Percentiles rank a stretch among this genome's conserved stretches.
These are phyloP conservation scores for Drosophila nr. perissopoda DNA, from an alignment of 2,888 invertebrate genomes.

Conservation along the genomic window DNA sequence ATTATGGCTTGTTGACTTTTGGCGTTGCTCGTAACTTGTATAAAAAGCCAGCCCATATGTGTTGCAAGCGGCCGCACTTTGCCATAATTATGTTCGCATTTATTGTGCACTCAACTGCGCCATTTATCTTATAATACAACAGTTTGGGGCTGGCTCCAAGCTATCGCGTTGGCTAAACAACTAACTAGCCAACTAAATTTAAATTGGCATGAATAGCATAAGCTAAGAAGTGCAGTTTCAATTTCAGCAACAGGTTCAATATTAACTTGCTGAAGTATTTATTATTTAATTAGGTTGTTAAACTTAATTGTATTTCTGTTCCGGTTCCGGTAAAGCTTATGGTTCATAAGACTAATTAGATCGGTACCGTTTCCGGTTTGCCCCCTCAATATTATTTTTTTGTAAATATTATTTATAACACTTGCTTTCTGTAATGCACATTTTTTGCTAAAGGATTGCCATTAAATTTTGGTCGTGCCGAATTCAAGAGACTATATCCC, in stretches of 20 bases:
- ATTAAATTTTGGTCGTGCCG: background rate
- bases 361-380: background rate
- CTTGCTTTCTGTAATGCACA: background rate
- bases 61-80: slow-evolving; percentile 17
- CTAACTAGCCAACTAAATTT: background rate
- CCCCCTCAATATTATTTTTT: background rate
- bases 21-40: background rate
- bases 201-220: background rate
- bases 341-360: background rate
- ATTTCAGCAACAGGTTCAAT: background rate
- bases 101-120: slow-evolving; percentile 49
- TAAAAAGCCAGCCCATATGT: background rate
- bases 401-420: background rate
- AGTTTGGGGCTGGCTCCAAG: background rate
- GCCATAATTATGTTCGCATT: slow-evolving; percentile 53
- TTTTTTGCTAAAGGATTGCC: background rate
- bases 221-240: background rate
- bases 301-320: background rate
- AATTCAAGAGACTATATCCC: no score
- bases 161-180: background rate
- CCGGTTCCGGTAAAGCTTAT: background rate
- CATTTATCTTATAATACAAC: slow-evolving; percentile 24
- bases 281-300: background rate
- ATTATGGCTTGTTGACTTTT: slow-evolving; percentile 63
- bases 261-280: background rate